Conservation (phyloP, 1,140 invertebrate species). For the Gerris buenoi region DNA sequence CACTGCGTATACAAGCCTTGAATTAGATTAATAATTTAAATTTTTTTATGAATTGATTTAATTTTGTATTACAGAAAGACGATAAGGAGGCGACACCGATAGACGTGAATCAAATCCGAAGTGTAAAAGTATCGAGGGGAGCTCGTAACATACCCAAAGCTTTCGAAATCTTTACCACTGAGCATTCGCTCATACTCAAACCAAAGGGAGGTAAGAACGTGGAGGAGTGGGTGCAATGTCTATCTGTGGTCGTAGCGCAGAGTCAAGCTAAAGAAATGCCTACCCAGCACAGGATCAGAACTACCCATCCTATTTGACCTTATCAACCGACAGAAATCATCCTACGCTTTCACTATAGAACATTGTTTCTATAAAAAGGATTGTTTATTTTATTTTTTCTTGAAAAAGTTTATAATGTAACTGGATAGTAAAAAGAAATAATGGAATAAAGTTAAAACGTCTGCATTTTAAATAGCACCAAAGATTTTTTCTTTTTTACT, state of each 20-base stretch:
- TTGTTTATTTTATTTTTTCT: no score
- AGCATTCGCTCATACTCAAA: conserved; percentile 80
- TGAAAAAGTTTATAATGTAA: no score
- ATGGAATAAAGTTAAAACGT: no score
- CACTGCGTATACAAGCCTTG: no score
- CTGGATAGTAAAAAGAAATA: no score
- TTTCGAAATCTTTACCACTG: conserved; percentile 89
- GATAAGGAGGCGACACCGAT: conserved; percentile 39
- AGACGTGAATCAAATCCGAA: conserved; percentile 79
- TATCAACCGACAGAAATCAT: no score
- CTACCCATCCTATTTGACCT: background rate
- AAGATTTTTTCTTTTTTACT: no score
- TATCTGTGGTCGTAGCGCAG: conserved; percentile 74
- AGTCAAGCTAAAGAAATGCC: conserved; percentile 40
- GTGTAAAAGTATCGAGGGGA: conserved; percentile 71
- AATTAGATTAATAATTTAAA: no score
- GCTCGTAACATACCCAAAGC: conserved; percentile 82
- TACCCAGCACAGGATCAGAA: conserved; percentile 2
- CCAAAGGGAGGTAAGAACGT: conserved; percentile 87
- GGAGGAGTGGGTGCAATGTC: conserved; percentile 83
- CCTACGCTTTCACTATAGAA: no score
- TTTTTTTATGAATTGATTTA: no score
- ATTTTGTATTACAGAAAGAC: conserved; percentile 35
- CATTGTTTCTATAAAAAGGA: no score
- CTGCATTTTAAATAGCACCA: no score